A percentile compares a stretch with the other conserved stretches of the same genome.
phyloP scores from a whole-genome alignment of 2,113 vertebrate species.

The Arizona elegans region DNA sequence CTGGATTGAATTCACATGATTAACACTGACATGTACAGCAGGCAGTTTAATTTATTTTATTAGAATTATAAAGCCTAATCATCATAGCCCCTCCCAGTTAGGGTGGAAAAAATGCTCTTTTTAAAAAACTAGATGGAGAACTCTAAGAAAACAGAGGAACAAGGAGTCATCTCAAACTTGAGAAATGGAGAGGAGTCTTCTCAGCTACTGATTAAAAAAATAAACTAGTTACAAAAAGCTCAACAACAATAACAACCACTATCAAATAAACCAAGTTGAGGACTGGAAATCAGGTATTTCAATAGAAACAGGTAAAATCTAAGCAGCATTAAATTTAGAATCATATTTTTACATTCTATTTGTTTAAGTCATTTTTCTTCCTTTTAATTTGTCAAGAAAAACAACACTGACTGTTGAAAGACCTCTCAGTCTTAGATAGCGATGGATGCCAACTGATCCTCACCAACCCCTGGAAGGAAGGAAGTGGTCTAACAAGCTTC shows the following conservation, averaged over 20 bases:
- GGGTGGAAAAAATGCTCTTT: not conserved
- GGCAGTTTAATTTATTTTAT: not conserved
- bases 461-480: not conserved
- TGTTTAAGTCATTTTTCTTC: not conserved
- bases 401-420: not conserved
- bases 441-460: not conserved
- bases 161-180: not conserved
- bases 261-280: not conserved
- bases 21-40: not conserved
- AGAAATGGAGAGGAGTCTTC: not conserved
- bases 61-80: not conserved
- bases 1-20: not conserved
- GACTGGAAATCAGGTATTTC: not conserved
- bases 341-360: not conserved
- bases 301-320: not conserved
- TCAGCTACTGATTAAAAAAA: not conserved
- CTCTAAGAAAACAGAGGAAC: not conserved
- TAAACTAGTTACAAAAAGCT: not conserved
- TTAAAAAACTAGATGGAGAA: not conserved
- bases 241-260: not conserved
- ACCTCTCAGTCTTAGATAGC: not conserved
- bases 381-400: not conserved
- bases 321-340: not conserved
- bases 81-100: not conserved
- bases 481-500: not conserved